Evolutionary conservation across 2,888 invertebrate species (phyloP).

Genomic region (Aphodius granarius): DNA sequence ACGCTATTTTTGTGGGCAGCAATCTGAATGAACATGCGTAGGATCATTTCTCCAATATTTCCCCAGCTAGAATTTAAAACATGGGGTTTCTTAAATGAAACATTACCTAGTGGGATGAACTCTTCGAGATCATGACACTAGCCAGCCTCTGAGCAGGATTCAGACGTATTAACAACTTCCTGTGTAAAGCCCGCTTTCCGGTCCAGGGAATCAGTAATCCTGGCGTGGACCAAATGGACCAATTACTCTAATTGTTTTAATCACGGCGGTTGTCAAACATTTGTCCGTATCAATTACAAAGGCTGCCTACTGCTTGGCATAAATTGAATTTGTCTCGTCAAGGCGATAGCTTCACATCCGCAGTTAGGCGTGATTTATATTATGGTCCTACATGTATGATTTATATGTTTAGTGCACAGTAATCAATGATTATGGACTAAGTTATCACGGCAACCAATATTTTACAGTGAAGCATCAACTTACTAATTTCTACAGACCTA

Average conservation of each 20-base stretch:
- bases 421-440: too few relatives aligned
- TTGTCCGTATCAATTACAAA: constrained; percentile 11
- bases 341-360: not conserved
- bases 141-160: not conserved
- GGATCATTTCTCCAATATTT: constrained; percentile 3
- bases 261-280: constrained; percentile 3
- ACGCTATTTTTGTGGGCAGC: not conserved
- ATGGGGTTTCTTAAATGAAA: constrained; percentile 6
- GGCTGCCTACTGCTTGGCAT: not conserved
- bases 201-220: not conserved
- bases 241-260: constrained; percentile 10
- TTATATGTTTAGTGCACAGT: too few relatives aligned
- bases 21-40: not conserved
- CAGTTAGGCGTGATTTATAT: not conserved
- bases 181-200: constrained; percentile 8
- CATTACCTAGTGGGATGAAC: constrained; percentile 10
- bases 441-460: too few relatives aligned
- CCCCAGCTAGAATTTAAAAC: not conserved
- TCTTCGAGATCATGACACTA: not conserved
- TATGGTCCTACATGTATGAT: too few relatives aligned
- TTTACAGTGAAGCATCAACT: too few relatives aligned
- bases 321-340: not conserved
- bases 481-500: too few relatives aligned
- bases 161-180: constrained; percentile 8
- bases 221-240: not conserved